Evolutionary conservation across 2,113 vertebrate species (phyloP).

Genomic region (Heptranchias perlo): DNA sequence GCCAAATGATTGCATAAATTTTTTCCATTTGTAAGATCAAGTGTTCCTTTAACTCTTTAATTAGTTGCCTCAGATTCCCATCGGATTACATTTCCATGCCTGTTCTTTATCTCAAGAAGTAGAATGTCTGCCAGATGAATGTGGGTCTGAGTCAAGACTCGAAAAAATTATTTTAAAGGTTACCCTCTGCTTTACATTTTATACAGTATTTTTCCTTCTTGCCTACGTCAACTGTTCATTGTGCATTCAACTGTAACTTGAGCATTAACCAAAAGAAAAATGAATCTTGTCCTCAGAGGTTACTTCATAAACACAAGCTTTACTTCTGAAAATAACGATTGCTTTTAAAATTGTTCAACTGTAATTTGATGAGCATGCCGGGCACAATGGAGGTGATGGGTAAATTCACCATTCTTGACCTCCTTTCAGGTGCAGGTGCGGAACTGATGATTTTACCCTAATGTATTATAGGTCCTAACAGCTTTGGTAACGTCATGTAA

Average conservation of each 20-base stretch:
- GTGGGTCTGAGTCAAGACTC: not conserved
- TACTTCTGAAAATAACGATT: not conserved
- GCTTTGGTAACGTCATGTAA: not conserved
- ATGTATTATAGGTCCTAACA: not conserved
- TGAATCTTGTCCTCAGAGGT: not conserved
- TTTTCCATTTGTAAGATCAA: not conserved
- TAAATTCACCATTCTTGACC: not conserved
- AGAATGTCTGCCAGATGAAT: not conserved
- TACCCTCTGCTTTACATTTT: too few relatives aligned
- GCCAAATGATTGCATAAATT: not conserved
- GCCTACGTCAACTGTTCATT: not conserved
- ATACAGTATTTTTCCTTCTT: not conserved
- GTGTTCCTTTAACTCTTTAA: not conserved
- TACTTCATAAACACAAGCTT: not conserved
- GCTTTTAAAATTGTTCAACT: not conserved
- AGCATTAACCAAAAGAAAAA: not conserved
- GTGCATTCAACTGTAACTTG: not conserved
- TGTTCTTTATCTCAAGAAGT: not conserved
- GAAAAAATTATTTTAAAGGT: not conserved
- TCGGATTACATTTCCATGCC: not conserved
- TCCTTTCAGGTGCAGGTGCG: not conserved
- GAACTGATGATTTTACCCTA: not conserved
- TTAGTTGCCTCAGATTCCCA: not conserved
- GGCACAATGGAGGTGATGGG: not conserved
- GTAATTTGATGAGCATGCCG: not conserved